phyloP scores from a whole-genome alignment of 1,140 invertebrate genomes.

The Arctopsyche grandis region DNA sequence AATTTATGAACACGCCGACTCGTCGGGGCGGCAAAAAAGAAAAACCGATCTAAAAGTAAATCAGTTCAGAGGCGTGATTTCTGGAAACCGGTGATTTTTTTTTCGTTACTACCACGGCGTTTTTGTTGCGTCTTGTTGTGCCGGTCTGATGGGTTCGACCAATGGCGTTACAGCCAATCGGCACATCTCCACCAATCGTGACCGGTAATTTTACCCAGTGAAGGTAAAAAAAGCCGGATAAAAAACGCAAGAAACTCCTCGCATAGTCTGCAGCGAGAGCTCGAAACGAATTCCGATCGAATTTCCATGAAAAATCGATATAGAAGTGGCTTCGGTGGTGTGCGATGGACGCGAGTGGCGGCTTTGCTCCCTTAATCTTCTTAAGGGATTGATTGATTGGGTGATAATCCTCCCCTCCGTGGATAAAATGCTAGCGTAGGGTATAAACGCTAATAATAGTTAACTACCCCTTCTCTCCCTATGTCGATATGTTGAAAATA shows the following conservation, averaged over 20 bases:
- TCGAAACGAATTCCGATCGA: not conserved
- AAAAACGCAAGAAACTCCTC: not conserved
- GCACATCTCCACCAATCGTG: constrained; percentile 23
- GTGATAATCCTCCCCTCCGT: constrained; percentile 43
- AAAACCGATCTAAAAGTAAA: not conserved
- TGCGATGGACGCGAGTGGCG: not conserved
- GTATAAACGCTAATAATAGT: constrained; percentile 27
- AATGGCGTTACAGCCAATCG: constrained; percentile 14
- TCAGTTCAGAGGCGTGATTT: constrained; percentile 37
- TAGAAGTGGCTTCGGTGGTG: too few species aligned
- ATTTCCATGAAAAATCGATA: not conserved
- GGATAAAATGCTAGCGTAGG: constrained; percentile 1
- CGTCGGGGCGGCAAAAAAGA: not conserved
- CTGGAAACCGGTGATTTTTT: constrained; percentile 27
- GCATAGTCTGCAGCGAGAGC: not conserved
- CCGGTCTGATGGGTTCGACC: constrained; percentile 2
- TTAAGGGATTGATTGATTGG: constrained; percentile 50
- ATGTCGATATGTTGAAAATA: constrained; percentile 31
- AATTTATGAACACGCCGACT: constrained; percentile 24
- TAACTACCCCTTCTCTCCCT: not conserved
- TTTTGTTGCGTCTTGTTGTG: not conserved
- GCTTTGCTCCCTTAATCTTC: constrained; percentile 25
- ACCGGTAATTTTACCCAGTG: not conserved
- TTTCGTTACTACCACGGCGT: not conserved
- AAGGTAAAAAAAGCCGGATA: not conserved